These are phyloP conservation scores for Rhodinocichla rosea DNA, from an alignment of 2,113 vertebrate species.

Conservation along the genomic window DNA sequence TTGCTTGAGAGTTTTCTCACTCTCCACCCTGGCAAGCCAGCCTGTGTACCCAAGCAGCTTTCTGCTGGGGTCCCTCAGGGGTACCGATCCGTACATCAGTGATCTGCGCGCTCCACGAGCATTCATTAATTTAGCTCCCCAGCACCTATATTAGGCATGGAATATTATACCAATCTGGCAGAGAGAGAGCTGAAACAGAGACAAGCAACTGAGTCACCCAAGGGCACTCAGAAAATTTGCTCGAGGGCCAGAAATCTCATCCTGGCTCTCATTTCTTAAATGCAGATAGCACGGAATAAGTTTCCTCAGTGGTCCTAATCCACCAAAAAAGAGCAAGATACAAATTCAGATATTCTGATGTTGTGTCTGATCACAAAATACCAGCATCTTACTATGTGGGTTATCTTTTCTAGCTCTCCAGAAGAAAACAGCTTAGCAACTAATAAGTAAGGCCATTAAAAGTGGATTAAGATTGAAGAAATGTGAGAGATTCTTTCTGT, in stretches of 20 bases:
- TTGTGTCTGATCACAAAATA: background rate
- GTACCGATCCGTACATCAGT: accelerated
- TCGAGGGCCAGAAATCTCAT: background rate
- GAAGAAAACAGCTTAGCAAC: background rate
- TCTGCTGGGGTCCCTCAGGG: background rate
- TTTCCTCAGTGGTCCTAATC: background rate
- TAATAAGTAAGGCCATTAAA: background rate
- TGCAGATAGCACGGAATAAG: background rate
- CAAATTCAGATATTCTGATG: background rate
- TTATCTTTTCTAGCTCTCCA: background rate
- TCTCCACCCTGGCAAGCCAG: background rate
- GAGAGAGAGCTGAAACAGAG: background rate
- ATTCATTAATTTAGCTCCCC: slow-evolving; percentile 1
- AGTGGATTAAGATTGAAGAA: background rate
- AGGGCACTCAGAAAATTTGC: background rate
- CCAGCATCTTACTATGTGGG: background rate
- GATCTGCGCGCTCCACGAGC: background rate
- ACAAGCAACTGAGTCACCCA: slow-evolving; percentile 25
- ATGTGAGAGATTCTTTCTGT: background rate
- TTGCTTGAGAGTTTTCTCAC: background rate
- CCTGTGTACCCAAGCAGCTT: background rate
- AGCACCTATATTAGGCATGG: background rate
- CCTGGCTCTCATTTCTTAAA: background rate
- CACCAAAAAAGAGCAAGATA: background rate
- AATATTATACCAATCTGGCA: slow-evolving; percentile 32